Percentiles rank a stretch among this genome's conserved stretches.
Evolutionary conservation across 2,113 vertebrate genomes (phyloP).

Genomic region (Macquaria australasica): DNA sequence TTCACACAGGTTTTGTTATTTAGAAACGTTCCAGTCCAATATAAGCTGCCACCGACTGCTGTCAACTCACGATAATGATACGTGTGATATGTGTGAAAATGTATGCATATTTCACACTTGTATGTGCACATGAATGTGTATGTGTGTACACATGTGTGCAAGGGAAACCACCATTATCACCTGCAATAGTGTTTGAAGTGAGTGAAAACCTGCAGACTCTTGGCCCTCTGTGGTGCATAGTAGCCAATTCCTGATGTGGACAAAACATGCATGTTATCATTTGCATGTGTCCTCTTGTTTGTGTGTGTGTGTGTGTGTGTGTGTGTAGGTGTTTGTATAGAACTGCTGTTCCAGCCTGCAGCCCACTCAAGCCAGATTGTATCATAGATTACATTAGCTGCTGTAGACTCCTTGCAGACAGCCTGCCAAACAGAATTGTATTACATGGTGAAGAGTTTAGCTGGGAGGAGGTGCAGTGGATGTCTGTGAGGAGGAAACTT

Average conservation of each 20-base stretch:
- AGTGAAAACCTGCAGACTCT: background rate
- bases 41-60: background rate
- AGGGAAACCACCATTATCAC: slow-evolving; percentile 9
- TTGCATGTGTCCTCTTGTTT: slow-evolving; percentile 26
- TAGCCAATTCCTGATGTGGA: slow-evolving; percentile 29
- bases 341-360: slow-evolving; percentile 56
- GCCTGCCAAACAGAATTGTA: slow-evolving; percentile 43
- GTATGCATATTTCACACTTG: slow-evolving; percentile 11
- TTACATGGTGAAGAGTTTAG: slow-evolving; percentile 28
- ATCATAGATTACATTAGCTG: slow-evolving; percentile 68
- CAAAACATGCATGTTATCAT: slow-evolving; percentile 22
- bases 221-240: background rate
- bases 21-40: slow-evolving; percentile 2
- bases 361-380: slow-evolving; percentile 71
- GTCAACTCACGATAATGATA: background rate
- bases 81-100: slow-evolving; percentile 7
- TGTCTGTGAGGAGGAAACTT: slow-evolving; percentile 6
- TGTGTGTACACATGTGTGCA: background rate
- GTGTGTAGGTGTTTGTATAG: slow-evolving; percentile 49
- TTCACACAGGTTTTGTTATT: background rate
- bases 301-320: slow-evolving; percentile 28
- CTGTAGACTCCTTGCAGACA: slow-evolving; percentile 52
- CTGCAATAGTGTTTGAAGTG: background rate
- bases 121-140: background rate
- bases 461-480: slow-evolving; percentile 13